Evolutionary conservation across 2,797 vertebrate species (phyloP), one percentile per base, ranked within the genome.

Genomic region (Danio kyathit): DNA sequence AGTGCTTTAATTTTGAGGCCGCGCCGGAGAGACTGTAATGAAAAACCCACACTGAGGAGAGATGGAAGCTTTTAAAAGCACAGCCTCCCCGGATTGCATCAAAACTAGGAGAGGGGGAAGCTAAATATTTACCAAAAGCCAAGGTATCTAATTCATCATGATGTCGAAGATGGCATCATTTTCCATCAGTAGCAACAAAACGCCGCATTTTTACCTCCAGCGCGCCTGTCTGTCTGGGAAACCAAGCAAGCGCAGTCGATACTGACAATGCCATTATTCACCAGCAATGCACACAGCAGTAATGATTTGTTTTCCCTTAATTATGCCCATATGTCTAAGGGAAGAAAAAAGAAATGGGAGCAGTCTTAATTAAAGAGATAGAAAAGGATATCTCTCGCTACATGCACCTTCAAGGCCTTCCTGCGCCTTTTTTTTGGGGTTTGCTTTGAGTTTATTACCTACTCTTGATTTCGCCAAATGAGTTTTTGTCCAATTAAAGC

Each of bases 291-390:
- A 57, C 71, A 61, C 80, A 69, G 74, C 83, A 85, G 83, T 84
- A 84, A 87, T 86, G 78, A 88, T 88, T 86, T 88, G 87, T 87
- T 88, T 88, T 85, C 76, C 66, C 79, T 77, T 84, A 87, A 88
- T 88, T 87, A 88, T 71, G 56, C 71, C 83, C 88, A 84, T 87
- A 88, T 85, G 82, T 87, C 85, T 84, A 80, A 82, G 61, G 73
- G 82, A 76, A 71, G 48, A 57, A 79, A 73, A 80, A 73, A 65
- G 73, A 80, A 83, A 77, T 29, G 46, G 70, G 69, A 75, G 77
- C 48, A 46, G 70, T 71, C 83, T 86, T 85, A 87, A 87, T 87
- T 79, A 86, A 84, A 81, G 76, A 84, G 74, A 71, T 82, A 66
- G 75, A 71, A 79, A 54, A 80, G 63, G 70, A 82, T 79, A 71